A percentile compares a stretch with the other conserved stretches of the same genome.
phyloP scores from a whole-genome alignment of 1,140 invertebrate species.

The Zaprionus capensis region DNA sequence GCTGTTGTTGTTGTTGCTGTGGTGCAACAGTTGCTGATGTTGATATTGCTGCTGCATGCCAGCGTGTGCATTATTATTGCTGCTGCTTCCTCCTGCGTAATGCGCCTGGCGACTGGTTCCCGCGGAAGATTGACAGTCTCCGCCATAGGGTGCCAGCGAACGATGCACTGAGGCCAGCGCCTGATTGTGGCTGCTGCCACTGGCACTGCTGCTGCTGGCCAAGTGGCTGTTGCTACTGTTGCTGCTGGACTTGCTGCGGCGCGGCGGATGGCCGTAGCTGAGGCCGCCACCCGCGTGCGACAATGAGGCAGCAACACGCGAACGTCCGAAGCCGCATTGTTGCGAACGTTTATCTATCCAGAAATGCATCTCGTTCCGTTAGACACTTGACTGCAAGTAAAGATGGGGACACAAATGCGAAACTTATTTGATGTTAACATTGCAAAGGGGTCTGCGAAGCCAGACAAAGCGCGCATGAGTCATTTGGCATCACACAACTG shows the following conservation, averaged over 20 bases:
- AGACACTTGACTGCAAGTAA: conserved; percentile 33
- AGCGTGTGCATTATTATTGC: conserved; percentile 65
- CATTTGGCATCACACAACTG: conserved; percentile 46
- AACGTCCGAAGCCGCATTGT: conserved; percentile 87
- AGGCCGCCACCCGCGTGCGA: conserved; percentile 78
- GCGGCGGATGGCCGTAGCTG: conserved; percentile 80
- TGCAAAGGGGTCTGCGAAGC: conserved; percentile 29
- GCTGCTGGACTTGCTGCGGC: conserved; percentile 68
- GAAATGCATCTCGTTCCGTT: conserved; percentile 86
- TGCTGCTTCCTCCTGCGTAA: conserved; percentile 48
- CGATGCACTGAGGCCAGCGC: conserved; percentile 59
- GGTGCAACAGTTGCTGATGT: conserved; percentile 59
- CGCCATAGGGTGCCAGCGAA: conserved; percentile 50
- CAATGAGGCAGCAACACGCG: conserved; percentile 80
- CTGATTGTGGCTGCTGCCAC: conserved; percentile 41
- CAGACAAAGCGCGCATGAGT: conserved; percentile 74
- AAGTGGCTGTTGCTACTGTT: conserved; percentile 33
- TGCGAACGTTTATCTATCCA: conserved; percentile 90
- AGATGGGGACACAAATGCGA: conserved; percentile 23
- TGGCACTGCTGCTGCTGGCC: conserved; percentile 29
- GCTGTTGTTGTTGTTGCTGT: conserved; percentile 51
- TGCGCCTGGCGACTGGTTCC: conserved; percentile 65
- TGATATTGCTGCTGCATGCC: conserved; percentile 56
- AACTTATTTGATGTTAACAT: conserved; percentile 66
- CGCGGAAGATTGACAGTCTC: conserved; percentile 54